phyloP scores from a whole-genome alignment of 2,888 invertebrate species.

The Willowsia nigromaculata region DNA sequence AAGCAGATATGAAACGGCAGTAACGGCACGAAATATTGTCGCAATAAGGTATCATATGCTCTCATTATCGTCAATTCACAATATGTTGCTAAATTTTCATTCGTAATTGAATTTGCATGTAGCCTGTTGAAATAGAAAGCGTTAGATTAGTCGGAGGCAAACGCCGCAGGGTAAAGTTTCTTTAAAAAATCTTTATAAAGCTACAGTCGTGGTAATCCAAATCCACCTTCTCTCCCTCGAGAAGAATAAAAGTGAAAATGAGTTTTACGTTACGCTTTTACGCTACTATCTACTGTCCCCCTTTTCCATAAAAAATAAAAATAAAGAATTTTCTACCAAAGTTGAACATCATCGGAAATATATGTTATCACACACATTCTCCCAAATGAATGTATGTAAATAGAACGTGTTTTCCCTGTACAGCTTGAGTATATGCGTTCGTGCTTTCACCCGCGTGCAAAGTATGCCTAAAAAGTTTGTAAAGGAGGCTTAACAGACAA shows the following conservation, averaged over 20 bases:
- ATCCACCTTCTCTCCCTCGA: slow-evolving; percentile 53
- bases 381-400: background rate
- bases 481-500: slow-evolving; percentile 31
- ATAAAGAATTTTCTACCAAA: background rate
- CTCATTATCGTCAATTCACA: slow-evolving; percentile 30
- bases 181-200: slow-evolving; percentile 50
- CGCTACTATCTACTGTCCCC: background rate
- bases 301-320: background rate
- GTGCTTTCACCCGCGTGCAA: slow-evolving; percentile 30
- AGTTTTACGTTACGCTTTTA: slow-evolving; percentile 48
- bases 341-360: background rate
- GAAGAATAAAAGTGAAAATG: slow-evolving; percentile 66
- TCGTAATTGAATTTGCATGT: slow-evolving; percentile 58
- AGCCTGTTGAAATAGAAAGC: slow-evolving; percentile 54
- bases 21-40: background rate
- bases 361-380: background rate
- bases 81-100: slow-evolving; percentile 42
- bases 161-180: slow-evolving; percentile 9
- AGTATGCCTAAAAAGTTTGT: slow-evolving; percentile 12
- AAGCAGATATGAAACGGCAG: slow-evolving; percentile 1
- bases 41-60: slow-evolving; percentile 24
- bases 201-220: slow-evolving; percentile 45
- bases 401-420: background rate
- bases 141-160: background rate
- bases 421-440: slow-evolving; percentile 32